Conservation (phyloP, 2,888 invertebrate species). For the Chloroclysta siterata region DNA sequence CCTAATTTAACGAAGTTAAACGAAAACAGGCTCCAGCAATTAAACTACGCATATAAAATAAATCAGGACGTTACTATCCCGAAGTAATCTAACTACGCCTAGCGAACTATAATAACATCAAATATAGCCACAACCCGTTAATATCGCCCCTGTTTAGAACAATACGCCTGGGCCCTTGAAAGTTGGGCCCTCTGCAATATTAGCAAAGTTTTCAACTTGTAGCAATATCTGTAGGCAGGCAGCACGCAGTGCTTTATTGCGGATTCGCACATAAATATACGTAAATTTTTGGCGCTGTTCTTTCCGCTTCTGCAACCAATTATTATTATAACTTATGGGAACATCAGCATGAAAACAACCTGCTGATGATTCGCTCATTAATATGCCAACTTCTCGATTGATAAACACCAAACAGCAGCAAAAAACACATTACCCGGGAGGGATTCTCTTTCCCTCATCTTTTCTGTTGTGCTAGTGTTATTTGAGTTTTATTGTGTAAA, state of each 20-base stretch:
- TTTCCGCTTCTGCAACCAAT: not conserved
- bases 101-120: slow-evolving; percentile 41
- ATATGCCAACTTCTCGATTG: too few species aligned
- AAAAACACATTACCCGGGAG: too few species aligned
- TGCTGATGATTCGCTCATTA: too few species aligned
- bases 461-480: too few species aligned
- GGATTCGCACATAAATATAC: not conserved
- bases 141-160: slow-evolving; percentile 42
- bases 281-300: not conserved
- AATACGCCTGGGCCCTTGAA: slow-evolving; percentile 53
- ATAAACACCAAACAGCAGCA: too few species aligned
- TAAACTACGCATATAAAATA: slow-evolving; percentile 21
- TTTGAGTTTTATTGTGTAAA: too few species aligned
- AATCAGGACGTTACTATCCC: slow-evolving; percentile 33
- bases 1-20: too few species aligned
- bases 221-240: slow-evolving; percentile 27
- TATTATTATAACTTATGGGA: too few species aligned
- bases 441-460: too few species aligned
- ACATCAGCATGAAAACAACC: too few species aligned
- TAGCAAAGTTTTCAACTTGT: slow-evolving; percentile 67
- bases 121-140: slow-evolving; percentile 37
- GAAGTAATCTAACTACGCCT: slow-evolving; percentile 40
- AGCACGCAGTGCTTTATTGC: slow-evolving; percentile 10
- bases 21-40: too few species aligned
- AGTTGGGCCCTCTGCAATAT: slow-evolving; percentile 70